Base-by-base conservation (phyloP, 2,797 vertebrate species). In the Phalloptychus januarius region DNA sequence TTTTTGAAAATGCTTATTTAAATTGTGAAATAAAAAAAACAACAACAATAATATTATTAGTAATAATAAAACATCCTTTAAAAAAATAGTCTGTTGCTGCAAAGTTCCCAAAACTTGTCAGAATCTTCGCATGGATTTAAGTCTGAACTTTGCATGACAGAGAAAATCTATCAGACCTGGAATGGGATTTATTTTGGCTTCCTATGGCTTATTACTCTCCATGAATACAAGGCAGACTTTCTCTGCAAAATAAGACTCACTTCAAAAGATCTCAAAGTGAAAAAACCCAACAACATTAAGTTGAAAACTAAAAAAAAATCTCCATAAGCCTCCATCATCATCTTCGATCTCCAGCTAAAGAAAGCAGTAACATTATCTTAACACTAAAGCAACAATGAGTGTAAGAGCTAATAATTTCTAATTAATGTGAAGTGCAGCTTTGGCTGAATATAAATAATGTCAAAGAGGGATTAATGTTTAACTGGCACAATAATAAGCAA, bases 251-350 rank as follows among this genome's bases (percentile, higher is more conserved):
- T 54, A 28, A 63, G 18, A 58, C n/a, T n/a, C 56, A 85, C 78
- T 83, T 71, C 67, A 75, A 81, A 65, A 69, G 42, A 40, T 74
- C 63, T 50, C 33, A 76, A 71, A 76, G 76, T 80, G 71, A 80
- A 85, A 20, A 71, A 56, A 38, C 4, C 36, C 36, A 28, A 48
- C 7, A 7, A 69, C 52, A 7, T 28, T 10, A 13, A 63, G 6
- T 8, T 46, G 1, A 48, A 42, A 54, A 33, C 4, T 44, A 15
- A 18, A 48, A 65, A 54, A 8, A 63, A 61, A 13, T 23, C 33
- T 25, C 23, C 0, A 12, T 67, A 2, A 67, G 8, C 63, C 63
- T 67, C 63, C 23, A 40, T 67, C 20, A 67, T 67, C 36, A 25
- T 67, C 8, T 11, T 8, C 40, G 36, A 67, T 67, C 36, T 38